Percentiles rank a stretch among this genome's conserved stretches.
Evolutionary conservation across 2,113 vertebrate species (phyloP).

Genomic region (Mixornis gularis): DNA sequence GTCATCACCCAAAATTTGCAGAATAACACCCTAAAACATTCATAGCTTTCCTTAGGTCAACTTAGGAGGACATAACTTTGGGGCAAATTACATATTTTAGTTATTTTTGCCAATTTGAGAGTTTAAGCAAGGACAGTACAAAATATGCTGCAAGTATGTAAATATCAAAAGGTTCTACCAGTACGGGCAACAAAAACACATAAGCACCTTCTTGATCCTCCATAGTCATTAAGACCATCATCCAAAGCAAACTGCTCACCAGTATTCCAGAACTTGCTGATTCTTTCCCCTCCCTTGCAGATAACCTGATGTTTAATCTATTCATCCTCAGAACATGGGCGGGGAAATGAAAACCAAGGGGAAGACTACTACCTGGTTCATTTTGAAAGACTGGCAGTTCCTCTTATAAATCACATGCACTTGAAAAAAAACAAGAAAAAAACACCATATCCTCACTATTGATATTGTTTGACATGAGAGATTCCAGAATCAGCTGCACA

Average conservation of each 20-base stretch:
- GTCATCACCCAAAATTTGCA: neutral
- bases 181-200: neutral
- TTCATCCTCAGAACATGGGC: neutral
- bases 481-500: neutral
- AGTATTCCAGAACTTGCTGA: neutral
- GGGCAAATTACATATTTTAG: neutral
- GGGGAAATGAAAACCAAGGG: neutral
- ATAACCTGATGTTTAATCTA: neutral
- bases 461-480: neutral
- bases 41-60: neutral
- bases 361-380: neutral
- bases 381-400: neutral
- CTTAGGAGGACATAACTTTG: neutral
- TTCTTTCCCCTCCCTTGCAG: neutral
- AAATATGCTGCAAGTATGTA: neutral
- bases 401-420: neutral
- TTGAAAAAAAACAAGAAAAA: neutral
- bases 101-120: neutral
- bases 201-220: neutral
- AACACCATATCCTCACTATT: neutral
- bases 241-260: neutral
- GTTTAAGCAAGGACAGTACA: neutral
- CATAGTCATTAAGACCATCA: neutral
- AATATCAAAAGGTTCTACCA: neutral
- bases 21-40: neutral